Base-by-base conservation (phyloP, 2,888 invertebrate species). In the Drosophila colorata region DNA sequence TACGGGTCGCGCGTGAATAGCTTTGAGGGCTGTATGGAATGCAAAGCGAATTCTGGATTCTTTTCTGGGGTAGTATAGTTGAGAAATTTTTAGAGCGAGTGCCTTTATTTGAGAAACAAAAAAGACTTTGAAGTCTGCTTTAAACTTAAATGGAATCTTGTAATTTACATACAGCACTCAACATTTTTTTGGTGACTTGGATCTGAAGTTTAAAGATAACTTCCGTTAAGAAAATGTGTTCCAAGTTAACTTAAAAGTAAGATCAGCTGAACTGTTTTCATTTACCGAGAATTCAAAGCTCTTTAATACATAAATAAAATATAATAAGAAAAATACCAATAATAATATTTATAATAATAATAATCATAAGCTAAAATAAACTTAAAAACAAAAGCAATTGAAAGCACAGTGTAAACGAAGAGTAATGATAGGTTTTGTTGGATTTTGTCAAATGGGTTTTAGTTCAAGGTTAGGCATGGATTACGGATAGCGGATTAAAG, bases 221-320 rank as follows among this genome's bases (percentile, higher is more conserved):
- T 3, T 3, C 16, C 37, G 3, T 14, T 16, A 14, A 14, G 37
- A 31, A 48, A 35, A 35, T 11, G 11, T 4, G 11, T 13, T 31
- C 31, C 31, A 31, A 31, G 31, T 31, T 31, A 13, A 13, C 31
- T 13, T 31, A 13, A 13, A 31, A 11, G 4, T 31, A 31, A 13
- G 31, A 28, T 25, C 25, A 25, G 9, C 9, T 28, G 28, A 28
- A 28, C 25, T 25, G 25, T 25, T 25, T 25, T 25, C 25, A 25
- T 25, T 8, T 5, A 25, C 6, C 28, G 7, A 7, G 28, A 68
- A 38, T 40, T 52, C 61, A 75, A 73, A 69, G 68, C 6, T 38
- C 47, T 46, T 2, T 28, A 7, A 31, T 11, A 51, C 53, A 37
- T 53, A 38, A 28, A 25, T 41, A 37, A 63, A 35, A 47, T 7